Base-by-base conservation (phyloP, 92 coral and sea anemone genomes). In the Phymanthus crucifer region DNA sequence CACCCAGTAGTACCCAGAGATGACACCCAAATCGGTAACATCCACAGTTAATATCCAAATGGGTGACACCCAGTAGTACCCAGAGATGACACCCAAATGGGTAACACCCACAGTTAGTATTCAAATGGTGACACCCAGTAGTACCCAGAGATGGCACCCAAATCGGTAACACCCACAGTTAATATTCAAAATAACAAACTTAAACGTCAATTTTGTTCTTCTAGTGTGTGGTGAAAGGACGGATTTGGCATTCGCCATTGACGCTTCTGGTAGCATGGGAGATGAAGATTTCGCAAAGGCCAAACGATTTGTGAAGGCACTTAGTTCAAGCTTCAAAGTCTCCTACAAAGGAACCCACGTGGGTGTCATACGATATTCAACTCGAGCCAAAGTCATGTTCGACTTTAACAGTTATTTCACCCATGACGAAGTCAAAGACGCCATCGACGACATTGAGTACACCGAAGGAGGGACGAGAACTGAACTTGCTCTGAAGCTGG, bases 171-270 rank as follows among this genome's bases (percentile, higher is more conserved):
- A 43, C 10, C 10, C 45, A 38, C 5, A 38, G 45, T 11, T 38
- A 11, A 38, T 11, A 38, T 38, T 38, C 5, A 57, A 26, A 57
- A 8, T 19, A 21, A 19, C 23, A 57, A 57, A 57, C 66, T 4
- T 5, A 10, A n/a, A 32, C 34, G 4, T 36, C 17, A 11, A 11
- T 72, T 4, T 29, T 74, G 31, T 78, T 38, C 11, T 46, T 27
- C 43, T 26, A 91, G 96, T 91, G 89, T 91, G 96, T 79, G 88
- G 83, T 47, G 89, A 86, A 54, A 85, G 96, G 32, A 87, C 92
- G 7, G 96, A 91, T 70, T 83, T 91, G 36, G 96, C 84, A 4
- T 89, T 91, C 52, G 83, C 84, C 37, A 72, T 91, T 10, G 96
- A 91, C 57, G 89, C 93, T 3, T 91, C 96, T 1, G 84, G 83